A percentile compares a stretch with the other conserved stretches of the same genome.
These are phyloP conservation scores for Callosobruchus maculatus DNA, from an alignment of 2,888 invertebrate genomes.

Conservation along the genomic window DNA sequence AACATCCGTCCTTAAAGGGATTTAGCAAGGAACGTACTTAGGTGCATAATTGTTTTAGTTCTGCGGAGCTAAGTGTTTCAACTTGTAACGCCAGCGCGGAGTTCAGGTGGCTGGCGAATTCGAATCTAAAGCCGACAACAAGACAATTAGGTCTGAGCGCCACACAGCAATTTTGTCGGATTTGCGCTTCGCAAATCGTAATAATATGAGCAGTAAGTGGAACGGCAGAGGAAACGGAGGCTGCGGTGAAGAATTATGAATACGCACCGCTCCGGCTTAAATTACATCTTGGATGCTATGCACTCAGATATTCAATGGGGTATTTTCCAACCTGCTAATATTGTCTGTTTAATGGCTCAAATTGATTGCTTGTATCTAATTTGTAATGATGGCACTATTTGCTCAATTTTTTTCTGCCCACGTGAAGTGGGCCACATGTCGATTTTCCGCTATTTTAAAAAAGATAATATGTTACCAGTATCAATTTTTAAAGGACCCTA, in stretches of 20 bases:
- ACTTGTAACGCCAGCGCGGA: neutral
- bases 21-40: neutral
- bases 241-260: neutral
- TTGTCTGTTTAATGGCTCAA: no score
- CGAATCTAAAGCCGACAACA: neutral
- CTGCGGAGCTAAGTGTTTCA: neutral
- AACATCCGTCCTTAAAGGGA: neutral
- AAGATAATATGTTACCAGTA: no score
- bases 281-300: neutral
- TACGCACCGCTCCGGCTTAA: neutral
- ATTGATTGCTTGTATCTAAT: no score
- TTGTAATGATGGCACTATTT: no score
- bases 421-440: no score
- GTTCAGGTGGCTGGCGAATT: neutral
- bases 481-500: no score
- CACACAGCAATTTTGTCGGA: neutral
- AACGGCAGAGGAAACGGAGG: neutral
- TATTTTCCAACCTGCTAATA: no score
- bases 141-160: neutral
- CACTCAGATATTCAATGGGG: no score
- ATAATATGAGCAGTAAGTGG: neutral
- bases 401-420: no score
- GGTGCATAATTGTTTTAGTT: neutral
- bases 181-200: neutral
- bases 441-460: no score